These are phyloP conservation scores for Cryptotis parvus DNA, from an alignment of 2,113 vertebrate genomes.

Conservation along the genomic window DNA sequence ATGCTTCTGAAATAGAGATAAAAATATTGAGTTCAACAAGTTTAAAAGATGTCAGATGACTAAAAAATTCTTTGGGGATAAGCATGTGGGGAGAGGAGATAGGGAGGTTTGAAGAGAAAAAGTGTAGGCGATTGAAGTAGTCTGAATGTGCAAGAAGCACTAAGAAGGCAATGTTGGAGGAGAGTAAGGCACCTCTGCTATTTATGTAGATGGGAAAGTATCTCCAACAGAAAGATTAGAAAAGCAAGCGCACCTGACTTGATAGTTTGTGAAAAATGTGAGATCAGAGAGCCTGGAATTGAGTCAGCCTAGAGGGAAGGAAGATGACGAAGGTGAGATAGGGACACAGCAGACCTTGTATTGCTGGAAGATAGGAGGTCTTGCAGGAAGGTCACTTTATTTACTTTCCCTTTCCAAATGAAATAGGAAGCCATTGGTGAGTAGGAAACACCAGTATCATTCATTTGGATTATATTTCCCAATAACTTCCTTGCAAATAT, in stretches of 20 bases:
- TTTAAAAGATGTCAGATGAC: background rate
- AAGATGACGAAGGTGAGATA: background rate
- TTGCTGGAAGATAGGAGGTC: background rate
- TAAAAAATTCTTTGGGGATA: background rate
- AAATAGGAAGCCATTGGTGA: background rate
- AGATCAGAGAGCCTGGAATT: background rate
- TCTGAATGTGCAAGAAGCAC: background rate
- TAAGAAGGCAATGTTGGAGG: background rate
- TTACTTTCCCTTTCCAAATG: background rate
- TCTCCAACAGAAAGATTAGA: background rate
- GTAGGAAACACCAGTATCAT: accelerated
- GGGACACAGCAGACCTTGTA: background rate
- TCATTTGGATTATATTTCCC: background rate
- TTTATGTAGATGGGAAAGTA: background rate
- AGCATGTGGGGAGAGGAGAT: background rate
- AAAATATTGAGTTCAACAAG: background rate
- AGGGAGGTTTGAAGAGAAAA: background rate
- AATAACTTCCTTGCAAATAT: background rate
- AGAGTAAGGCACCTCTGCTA: background rate
- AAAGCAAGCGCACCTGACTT: background rate
- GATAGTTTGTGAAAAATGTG: background rate
- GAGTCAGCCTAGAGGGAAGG: background rate
- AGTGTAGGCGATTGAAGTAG: background rate
- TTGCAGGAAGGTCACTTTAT: background rate
- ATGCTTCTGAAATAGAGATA: background rate